A percentile compares a stretch with the other conserved stretches of the same genome.
phyloP scores from a whole-genome alignment of 2,797 vertebrate species.

The Manis javanica region DNA sequence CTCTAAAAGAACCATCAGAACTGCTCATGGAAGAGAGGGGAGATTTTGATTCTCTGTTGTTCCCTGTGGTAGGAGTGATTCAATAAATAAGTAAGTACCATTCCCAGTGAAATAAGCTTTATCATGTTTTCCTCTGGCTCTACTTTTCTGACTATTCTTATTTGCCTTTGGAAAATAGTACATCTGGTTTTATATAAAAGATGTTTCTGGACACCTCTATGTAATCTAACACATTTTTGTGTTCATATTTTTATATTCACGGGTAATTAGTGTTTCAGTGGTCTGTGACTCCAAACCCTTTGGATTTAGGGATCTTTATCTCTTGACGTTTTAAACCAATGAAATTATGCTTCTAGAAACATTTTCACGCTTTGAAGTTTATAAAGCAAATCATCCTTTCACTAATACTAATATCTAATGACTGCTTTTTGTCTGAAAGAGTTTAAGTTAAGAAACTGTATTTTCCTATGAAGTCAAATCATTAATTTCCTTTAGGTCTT shows the following conservation, averaged over 20 bases:
- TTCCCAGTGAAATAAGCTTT: background rate
- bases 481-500: background rate
- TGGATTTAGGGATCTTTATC: background rate
- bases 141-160: background rate
- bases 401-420: background rate
- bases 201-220: background rate
- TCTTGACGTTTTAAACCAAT: background rate
- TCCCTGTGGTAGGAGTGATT: background rate
- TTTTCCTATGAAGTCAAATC: background rate
- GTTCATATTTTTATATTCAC: background rate
- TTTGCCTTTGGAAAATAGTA: conserved; percentile 8
- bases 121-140: background rate
- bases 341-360: background rate
- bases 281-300: background rate
- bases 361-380: background rate
- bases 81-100: background rate
- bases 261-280: background rate
- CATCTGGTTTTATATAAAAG: background rate
- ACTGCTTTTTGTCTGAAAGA: background rate
- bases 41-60: background rate
- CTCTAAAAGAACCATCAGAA: background rate
- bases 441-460: background rate
- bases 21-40: background rate
- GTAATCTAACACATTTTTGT: background rate
- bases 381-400: background rate